Conservation (phyloP, 2,113 vertebrate genomes). For the Eulemur macaco region DNA sequence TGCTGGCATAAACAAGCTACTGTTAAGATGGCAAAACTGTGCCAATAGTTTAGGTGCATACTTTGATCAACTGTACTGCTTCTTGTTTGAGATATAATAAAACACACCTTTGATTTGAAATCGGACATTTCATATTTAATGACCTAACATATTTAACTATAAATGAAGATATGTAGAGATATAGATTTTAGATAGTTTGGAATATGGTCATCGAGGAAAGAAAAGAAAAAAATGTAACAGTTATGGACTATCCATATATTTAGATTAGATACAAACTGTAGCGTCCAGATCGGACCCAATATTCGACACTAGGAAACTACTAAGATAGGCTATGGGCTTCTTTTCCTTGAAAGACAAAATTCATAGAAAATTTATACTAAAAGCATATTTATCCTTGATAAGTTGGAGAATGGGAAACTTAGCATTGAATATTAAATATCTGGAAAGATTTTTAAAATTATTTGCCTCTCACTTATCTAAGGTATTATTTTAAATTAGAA, state of each 20-base stretch:
- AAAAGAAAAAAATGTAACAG: not conserved
- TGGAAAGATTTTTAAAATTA: not conserved
- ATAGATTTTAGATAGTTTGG: not conserved
- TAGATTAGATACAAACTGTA: not conserved
- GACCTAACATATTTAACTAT: not conserved
- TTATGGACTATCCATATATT: not conserved
- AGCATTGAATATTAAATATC: not conserved
- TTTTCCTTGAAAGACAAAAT: not conserved
- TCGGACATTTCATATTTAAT: too few species aligned
- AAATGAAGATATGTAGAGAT: not conserved
- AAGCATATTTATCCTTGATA: not conserved
- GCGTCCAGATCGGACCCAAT: not conserved
- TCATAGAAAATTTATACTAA: not conserved
- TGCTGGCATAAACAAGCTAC: too few species aligned
- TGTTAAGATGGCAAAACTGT: too few species aligned
- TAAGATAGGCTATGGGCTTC: not conserved
- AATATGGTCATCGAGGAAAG: not conserved
- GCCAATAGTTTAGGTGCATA: too few species aligned
- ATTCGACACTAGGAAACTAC: not conserved
- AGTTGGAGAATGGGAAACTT: not conserved
- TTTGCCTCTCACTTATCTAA: not conserved
- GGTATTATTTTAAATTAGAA: slow-evolving; percentile 20
- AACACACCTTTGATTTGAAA: too few species aligned
- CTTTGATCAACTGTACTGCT: too few species aligned
- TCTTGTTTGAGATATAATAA: too few species aligned